phyloP scores from a whole-genome alignment of 2,113 vertebrate genomes.

The Barnardius zonarius region DNA sequence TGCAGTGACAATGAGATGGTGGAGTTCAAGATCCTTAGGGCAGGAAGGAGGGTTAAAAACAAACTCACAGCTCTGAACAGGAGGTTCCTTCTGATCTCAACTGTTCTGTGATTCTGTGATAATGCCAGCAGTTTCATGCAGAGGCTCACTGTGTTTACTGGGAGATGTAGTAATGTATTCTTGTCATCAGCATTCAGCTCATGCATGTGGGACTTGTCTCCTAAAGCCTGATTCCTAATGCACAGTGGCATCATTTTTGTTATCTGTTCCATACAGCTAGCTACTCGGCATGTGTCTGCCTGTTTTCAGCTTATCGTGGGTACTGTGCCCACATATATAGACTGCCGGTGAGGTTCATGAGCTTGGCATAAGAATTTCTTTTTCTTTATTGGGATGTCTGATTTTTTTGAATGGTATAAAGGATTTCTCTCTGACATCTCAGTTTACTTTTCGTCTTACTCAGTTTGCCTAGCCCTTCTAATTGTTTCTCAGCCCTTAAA shows the following conservation, averaged over 20 bases:
- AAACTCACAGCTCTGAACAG: background rate
- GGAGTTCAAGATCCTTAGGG: background rate
- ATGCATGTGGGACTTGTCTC: background rate
- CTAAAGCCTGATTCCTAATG: background rate
- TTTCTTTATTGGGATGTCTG: background rate
- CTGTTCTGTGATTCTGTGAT: background rate
- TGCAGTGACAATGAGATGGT: background rate
- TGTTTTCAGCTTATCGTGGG: background rate
- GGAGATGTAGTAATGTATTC: background rate
- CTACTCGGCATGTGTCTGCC: background rate
- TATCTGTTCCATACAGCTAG: background rate
- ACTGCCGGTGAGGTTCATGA: background rate
- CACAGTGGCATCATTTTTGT: background rate
- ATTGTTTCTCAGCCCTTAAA: background rate
- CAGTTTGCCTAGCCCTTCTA: background rate
- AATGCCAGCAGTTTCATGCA: background rate
- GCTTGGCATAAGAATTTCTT: background rate
- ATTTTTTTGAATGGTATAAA: background rate
- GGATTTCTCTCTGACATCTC: background rate
- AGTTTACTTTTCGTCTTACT: background rate
- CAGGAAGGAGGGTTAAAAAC: background rate
- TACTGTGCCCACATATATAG: background rate
- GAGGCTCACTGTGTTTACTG: background rate
- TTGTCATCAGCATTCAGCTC: background rate
- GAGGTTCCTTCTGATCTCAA: background rate